Evolutionary conservation across 2,888 invertebrate species (phyloP).

Genomic region (Anoplius nigerrimus): DNA sequence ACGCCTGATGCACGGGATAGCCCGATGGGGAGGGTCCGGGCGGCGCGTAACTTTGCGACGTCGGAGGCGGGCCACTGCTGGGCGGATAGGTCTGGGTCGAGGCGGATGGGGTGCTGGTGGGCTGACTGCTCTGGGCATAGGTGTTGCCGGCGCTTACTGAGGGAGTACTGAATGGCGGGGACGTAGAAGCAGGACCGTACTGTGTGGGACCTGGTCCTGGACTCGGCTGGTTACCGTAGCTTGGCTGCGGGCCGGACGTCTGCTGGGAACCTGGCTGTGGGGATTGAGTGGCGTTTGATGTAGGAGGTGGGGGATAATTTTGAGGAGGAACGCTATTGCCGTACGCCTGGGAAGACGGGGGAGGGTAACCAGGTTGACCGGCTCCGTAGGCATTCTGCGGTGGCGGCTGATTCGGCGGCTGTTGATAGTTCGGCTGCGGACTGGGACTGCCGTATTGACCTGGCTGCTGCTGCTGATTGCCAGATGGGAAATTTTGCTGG

Average conservation of each 20-base stretch:
- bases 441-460: conserved; percentile 73
- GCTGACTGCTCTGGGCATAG: conserved; percentile 72
- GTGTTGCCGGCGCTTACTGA: conserved; percentile 68
- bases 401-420: conserved; percentile 58
- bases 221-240: conserved; percentile 79
- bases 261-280: conserved; percentile 76
- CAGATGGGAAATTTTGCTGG: conserved; percentile 72
- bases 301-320: conserved; percentile 77
- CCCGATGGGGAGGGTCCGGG: conserved; percentile 81
- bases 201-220: conserved; percentile 72
- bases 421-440: conserved; percentile 72
- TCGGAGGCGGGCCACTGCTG: conserved; percentile 74
- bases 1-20: conserved; percentile 77
- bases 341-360: conserved; percentile 76
- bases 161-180: conserved; percentile 71
- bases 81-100: conserved; percentile 80
- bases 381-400: conserved; percentile 71
- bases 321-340: conserved; percentile 72
- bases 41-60: conserved; percentile 70
- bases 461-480: conserved; percentile 72
- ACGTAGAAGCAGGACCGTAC: conserved; percentile 72
- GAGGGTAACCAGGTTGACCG: conserved; percentile 66
- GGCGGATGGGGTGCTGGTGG: conserved; percentile 74
- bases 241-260: conserved; percentile 74
- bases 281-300: conserved; percentile 67